Base-by-base conservation (phyloP, 2,113 vertebrate genomes). In the Rhadina sibilatrix region DNA sequence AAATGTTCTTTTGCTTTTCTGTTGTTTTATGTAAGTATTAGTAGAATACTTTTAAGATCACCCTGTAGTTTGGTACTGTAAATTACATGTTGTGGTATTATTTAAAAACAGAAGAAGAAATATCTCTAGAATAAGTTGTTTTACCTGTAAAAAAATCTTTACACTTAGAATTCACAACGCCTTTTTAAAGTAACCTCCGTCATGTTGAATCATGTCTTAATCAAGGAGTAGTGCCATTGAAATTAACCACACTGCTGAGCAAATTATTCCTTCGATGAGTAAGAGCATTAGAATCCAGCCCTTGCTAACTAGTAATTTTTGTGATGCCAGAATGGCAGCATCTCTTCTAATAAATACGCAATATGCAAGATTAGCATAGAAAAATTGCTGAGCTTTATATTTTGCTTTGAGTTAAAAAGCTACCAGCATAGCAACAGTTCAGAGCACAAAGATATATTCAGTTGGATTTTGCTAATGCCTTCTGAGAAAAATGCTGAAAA, bases 1-100 rank as follows among this genome's bases (percentile, higher is more conserved):
- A 97, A 96, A 95, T 70, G 80, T 96, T 95, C 57, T 64, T 91
- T 95, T 96, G 63, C 92, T 92, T 94, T 97, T 84, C 81, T 90
- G 71, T 95, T 94, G 81, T 91, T 97, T 96, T 93, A 86, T 91
- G 37, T 56, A 88, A 93, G 78, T 94, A 84, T 85, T 93, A 89
- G 91, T 54, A 88, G 56, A 90, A 88, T 93, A 64, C 46, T 65
- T 96, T 84, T 66, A 1, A 91, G 86, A 93, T 89, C 78, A 96
- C 52, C 65, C 66, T 76, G n/a, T 83, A 66, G 30, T 95, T 95
- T 93, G 50, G 50, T 38, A 37, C 37, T 90, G 40, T 93, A 96
- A 96, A 93, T 88, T 95, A 68, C 40, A 57, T 66, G 35, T 20
- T 83, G 47, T 2, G 1, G 16, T 87, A 71, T 80, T 90, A 88